Base-by-base conservation (phyloP, 2,797 vertebrate species). In the Esox lucius region DNA sequence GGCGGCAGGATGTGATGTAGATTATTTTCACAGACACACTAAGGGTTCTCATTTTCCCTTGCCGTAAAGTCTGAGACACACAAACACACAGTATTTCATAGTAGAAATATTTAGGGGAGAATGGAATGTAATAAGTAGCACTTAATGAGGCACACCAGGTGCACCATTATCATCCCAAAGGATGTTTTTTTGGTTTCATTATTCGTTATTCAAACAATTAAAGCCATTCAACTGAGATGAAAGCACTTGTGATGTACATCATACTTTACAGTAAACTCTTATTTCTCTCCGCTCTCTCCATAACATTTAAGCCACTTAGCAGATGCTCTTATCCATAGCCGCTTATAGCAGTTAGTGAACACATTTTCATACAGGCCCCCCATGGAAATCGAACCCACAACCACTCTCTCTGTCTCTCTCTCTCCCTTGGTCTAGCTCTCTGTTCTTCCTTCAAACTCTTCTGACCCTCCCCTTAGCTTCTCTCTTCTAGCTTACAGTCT, bases 341-440 rank as follows among this genome's bases (percentile, higher is more conserved):
- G 42, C 42, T 46, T 42, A 46, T 42, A 46, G 42, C 42, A 13
- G 42, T 46, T 46, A 46, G 42, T 46, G 42, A 46, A 46, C 13
- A 46, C 42, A 5, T 19, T 48, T 1, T 69, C 77, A 71, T 76
- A 11, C 42, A 13, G 42, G 11, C 42, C 42, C 11, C 42, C 42
- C 42, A 9, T 39, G 42, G 42, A 12, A 46, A 46, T 46, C 42
- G 11, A 46, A 46, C 42, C 42, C 9, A 46, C 42, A 46, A 46
- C 6, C 42, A 11, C 3, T 4, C 3, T 3, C 35, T 11, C 39
- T 42, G 2, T 11, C 78, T 75, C 68, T 76, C 73, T 75, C 84
- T 76, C 77, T 83, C 81, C 71, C 79, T 85, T 84, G 77, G 74
- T 86, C 77, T 89, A 81, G 80, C 85, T 87, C 87, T 83, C 87